These are phyloP conservation scores for Pantherophis guttatus DNA, from an alignment of 2,113 vertebrate genomes.

Conservation along the genomic window DNA sequence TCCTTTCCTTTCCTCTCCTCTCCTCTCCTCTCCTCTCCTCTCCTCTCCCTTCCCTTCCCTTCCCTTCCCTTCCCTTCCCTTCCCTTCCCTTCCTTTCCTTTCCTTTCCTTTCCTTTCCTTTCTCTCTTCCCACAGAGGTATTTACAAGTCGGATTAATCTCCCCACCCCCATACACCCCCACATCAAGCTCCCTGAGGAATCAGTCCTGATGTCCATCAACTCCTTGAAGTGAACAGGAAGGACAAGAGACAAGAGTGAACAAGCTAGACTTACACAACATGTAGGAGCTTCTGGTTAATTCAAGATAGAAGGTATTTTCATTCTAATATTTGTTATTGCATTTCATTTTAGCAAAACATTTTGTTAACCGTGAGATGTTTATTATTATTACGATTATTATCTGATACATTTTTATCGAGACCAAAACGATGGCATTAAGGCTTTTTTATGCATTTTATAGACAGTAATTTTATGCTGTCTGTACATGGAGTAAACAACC, in stretches of 20 bases:
- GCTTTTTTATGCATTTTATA: not conserved
- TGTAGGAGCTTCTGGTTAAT: slow-evolving; percentile 16
- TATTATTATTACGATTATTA: slow-evolving; percentile 8
- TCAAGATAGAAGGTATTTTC: slow-evolving; percentile 9
- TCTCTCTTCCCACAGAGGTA: not conserved
- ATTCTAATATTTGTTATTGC: not conserved
- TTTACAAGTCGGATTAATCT: not conserved
- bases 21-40: too few species aligned
- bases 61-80: too few species aligned
- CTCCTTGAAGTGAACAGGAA: not conserved
- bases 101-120: not conserved
- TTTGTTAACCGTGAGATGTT: slow-evolving; percentile 33
- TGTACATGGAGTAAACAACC: slow-evolving; percentile 36
- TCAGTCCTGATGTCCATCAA: not conserved
- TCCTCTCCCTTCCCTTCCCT: too few species aligned
- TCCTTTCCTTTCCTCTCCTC: too few species aligned
- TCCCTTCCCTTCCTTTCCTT: too few species aligned
- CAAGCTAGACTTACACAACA: not conserved
- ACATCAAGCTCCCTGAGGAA: not conserved
- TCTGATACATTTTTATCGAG: slow-evolving; percentile 24
- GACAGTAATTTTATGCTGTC: slow-evolving; percentile 13
- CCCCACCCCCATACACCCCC: too few species aligned
- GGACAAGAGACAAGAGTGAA: not conserved
- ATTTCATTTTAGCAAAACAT: slow-evolving; percentile 44
- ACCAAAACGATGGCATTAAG: slow-evolving; percentile 30